Percentiles rank a stretch among this genome's conserved stretches.
These are phyloP conservation scores for Kryptolebias ocellatus DNA, from an alignment of 2,797 vertebrate species.

Conservation along the genomic window DNA sequence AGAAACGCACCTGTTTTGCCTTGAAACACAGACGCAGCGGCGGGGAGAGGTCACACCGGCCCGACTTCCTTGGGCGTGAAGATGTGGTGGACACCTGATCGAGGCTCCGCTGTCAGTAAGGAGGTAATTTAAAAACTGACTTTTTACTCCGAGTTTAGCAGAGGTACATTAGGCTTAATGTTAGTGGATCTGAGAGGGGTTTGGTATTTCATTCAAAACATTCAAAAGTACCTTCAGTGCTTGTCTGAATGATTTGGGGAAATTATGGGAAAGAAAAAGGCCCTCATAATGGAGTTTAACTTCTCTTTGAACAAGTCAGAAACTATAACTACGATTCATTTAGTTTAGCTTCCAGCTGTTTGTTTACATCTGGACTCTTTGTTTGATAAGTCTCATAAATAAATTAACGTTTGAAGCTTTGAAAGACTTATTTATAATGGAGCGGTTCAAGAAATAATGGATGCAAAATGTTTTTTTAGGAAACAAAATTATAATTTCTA, in stretches of 20 bases:
- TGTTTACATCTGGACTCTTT: background rate
- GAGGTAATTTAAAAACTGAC: conserved; percentile 58
- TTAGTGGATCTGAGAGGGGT: background rate
- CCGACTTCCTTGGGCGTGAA: conserved; percentile 26
- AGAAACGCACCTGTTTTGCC: conserved; percentile 64
- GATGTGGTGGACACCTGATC: conserved; percentile 49
- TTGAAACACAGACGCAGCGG: conserved; percentile 62
- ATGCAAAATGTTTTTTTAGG: no score
- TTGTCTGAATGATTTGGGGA: no score
- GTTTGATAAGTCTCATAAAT: background rate
- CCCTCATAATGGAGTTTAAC: no score
- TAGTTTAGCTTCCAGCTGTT: background rate
- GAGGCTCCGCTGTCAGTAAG: conserved; percentile 31
- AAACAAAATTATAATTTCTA: no score
- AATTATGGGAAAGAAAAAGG: no score
- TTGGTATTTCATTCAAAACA: background rate
- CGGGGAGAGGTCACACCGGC: conserved; percentile 46
- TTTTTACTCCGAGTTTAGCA: background rate
- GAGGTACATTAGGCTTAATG: background rate
- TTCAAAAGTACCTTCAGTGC: background rate
- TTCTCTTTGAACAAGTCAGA: background rate
- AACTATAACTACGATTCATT: background rate
- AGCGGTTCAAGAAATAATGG: no score
- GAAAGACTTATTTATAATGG: no score
- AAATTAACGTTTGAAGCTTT: background rate